Percentiles rank a stretch among this genome's conserved stretches.
phyloP scores from a whole-genome alignment of 37 sponge, comb jelly and placozoan genomes.

The Crambe crambe region DNA sequence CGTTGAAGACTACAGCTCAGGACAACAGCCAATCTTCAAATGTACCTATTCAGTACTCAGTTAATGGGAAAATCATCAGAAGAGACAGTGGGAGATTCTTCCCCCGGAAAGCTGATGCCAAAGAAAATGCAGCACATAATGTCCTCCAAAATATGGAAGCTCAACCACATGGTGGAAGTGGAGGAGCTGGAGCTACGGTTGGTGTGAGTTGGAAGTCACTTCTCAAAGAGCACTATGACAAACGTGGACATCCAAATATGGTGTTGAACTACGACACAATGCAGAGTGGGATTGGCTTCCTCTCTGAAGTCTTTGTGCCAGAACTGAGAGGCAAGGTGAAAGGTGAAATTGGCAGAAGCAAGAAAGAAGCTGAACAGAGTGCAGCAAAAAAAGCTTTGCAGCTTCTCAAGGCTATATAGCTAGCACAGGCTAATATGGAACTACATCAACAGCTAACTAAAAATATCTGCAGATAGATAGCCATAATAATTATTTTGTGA shows the following conservation, averaged over 20 bases:
- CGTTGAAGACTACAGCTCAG: not conserved
- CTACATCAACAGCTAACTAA: too few species aligned
- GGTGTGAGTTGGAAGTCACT: too few species aligned
- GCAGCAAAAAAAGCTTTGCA: slow-evolving; percentile 19
- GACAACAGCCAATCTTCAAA: not conserved
- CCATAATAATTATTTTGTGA: too few species aligned
- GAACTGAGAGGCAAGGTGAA: not conserved
- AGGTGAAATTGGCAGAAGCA: not conserved
- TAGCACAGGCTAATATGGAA: too few species aligned
- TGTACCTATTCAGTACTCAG: slow-evolving; percentile 4
- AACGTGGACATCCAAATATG: not conserved
- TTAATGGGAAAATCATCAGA: not conserved
- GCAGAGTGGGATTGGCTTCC: not conserved
- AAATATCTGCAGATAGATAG: too few species aligned
- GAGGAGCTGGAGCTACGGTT: too few species aligned
- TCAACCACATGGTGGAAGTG: too few species aligned
- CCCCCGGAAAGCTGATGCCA: not conserved
- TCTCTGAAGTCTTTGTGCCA: not conserved
- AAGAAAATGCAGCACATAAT: slow-evolving; percentile 1
- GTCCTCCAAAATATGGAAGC: not conserved
- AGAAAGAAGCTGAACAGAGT: slow-evolving; percentile 13
- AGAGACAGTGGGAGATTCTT: not conserved
- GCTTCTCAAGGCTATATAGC: too few species aligned
- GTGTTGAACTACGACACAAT: not conserved
- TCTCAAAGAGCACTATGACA: slow-evolving; percentile 8